Evolutionary conservation across 1,140 invertebrate genomes (phyloP).

Genomic region (Tetramorium parvispinum): DNA sequence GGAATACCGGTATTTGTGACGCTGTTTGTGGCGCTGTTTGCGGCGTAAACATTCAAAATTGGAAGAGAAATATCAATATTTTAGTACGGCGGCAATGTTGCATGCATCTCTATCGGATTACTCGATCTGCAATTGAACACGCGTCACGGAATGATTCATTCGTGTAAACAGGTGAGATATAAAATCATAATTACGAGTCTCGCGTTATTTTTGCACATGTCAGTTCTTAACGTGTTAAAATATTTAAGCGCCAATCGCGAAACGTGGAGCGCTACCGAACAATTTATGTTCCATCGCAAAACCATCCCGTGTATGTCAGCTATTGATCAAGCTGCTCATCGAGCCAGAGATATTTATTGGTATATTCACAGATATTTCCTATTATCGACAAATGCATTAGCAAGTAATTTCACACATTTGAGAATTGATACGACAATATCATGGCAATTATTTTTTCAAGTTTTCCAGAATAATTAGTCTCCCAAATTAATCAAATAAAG

Average conservation of each 20-base stretch:
- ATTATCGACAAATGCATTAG: slow-evolving; percentile 18
- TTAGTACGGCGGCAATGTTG: not conserved
- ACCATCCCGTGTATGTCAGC: slow-evolving; percentile 4
- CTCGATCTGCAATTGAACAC: slow-evolving; percentile 3
- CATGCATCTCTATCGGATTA: slow-evolving; percentile 3
- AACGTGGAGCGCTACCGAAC: slow-evolving; percentile 4
- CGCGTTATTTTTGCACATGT: slow-evolving; percentile 27
- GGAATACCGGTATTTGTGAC: not conserved
- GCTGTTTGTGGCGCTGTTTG: too few relatives aligned
- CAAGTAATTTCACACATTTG: slow-evolving; percentile 17
- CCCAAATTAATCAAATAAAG: not conserved
- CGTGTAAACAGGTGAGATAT: slow-evolving; percentile 9
- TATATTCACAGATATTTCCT: slow-evolving; percentile 41
- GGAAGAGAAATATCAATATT: slow-evolving; percentile 12
- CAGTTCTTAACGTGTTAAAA: slow-evolving; percentile 17
- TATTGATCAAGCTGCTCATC: slow-evolving; percentile 30
- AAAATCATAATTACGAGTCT: slow-evolving; percentile 26
- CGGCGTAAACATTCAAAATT: not conserved
- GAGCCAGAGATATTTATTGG: slow-evolving; percentile 34
- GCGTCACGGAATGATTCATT: slow-evolving; percentile 16
- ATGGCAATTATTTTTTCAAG: not conserved
- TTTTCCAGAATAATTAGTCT: not conserved
- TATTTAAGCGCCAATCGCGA: slow-evolving; percentile 44
- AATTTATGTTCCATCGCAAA: slow-evolving; percentile 30
- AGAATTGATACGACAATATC: not conserved